Evolutionary conservation across 2,888 invertebrate genomes (phyloP).

Genomic region (Eristalis intricaria): DNA sequence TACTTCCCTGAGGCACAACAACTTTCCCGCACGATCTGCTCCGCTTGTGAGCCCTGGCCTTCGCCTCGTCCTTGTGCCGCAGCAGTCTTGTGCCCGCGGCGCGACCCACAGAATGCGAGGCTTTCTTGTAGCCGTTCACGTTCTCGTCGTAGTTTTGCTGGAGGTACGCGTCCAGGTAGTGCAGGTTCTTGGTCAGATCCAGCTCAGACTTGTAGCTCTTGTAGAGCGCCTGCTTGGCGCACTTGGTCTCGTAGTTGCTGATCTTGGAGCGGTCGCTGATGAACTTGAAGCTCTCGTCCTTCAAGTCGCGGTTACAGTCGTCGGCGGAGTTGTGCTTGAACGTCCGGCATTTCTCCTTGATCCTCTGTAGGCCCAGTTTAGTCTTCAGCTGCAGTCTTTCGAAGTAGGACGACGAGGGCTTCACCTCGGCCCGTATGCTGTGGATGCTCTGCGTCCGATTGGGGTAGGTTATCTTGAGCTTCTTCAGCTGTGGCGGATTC

Average conservation of each 20-base stretch:
- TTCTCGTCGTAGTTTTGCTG: slow-evolving; percentile 80
- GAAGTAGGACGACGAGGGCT: slow-evolving; percentile 75
- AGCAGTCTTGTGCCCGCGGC: slow-evolving; percentile 74
- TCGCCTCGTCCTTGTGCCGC: slow-evolving; percentile 50
- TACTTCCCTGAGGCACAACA: slow-evolving; percentile 71
- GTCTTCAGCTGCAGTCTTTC: slow-evolving; percentile 80
- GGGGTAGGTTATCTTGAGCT: slow-evolving; percentile 80
- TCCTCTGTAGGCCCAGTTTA: slow-evolving; percentile 78
- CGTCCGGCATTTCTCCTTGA: slow-evolving; percentile 80
- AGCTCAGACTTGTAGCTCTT: slow-evolving; percentile 81
- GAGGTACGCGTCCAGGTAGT: slow-evolving; percentile 80
- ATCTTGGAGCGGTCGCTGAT: slow-evolving; percentile 79
- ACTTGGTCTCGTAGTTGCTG: slow-evolving; percentile 78
- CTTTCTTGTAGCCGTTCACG: slow-evolving; percentile 75
- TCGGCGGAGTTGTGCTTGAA: slow-evolving; percentile 74
- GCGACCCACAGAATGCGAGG: slow-evolving; percentile 78
- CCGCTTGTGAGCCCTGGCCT: slow-evolving; percentile 75
- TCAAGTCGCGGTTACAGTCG: slow-evolving; percentile 77
- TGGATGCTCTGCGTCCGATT: slow-evolving; percentile 79
- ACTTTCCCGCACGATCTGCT: slow-evolving; percentile 77
- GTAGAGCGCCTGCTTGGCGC: slow-evolving; percentile 77
- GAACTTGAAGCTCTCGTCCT: slow-evolving; percentile 79
- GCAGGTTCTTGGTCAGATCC: slow-evolving; percentile 80
- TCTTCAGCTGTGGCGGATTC: slow-evolving; percentile 76
- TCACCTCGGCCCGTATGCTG: slow-evolving; percentile 74